These are phyloP conservation scores for Hemicrepidius hirtus DNA, from an alignment of 2,888 invertebrate genomes.

Conservation along the genomic window DNA sequence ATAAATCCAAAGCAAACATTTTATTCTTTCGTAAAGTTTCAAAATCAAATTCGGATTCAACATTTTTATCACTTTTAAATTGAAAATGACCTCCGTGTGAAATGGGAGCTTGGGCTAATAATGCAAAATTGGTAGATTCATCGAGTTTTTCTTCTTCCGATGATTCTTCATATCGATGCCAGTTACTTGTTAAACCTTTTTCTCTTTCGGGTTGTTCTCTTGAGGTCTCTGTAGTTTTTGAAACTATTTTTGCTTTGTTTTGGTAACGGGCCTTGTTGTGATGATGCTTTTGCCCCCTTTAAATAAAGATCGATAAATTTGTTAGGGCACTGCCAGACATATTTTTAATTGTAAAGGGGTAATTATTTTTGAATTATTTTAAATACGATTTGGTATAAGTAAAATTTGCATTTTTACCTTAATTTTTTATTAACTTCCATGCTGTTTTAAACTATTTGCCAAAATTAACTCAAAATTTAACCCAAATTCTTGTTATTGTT, in stretches of 20 bases:
- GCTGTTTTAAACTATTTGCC: neutral
- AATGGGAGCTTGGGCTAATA: constrained; percentile 57
- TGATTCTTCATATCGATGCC: constrained; percentile 55
- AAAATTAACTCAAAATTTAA: too few relatives aligned
- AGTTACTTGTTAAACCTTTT: constrained; percentile 49
- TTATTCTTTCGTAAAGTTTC: constrained; percentile 46
- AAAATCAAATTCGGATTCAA: constrained; percentile 41
- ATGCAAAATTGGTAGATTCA: constrained; percentile 54
- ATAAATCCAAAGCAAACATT: constrained; percentile 54
- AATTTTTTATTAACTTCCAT: constrained; percentile 31
- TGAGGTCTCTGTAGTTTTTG: constrained; percentile 2
- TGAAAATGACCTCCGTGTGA: constrained; percentile 59
- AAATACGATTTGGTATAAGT: too few relatives aligned
- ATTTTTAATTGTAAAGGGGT: too few relatives aligned
- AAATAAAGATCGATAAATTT: too few relatives aligned
- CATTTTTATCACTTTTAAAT: constrained; percentile 58
- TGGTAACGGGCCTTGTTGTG: constrained; percentile 38
- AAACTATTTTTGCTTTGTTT: constrained; percentile 25
- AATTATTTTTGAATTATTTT: too few relatives aligned
- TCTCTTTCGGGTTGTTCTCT: neutral
- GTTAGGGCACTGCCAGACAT: too few relatives aligned
- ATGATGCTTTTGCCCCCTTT: constrained; percentile 40
- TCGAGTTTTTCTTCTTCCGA: constrained; percentile 47
- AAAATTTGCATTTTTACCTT: constrained; percentile 11
- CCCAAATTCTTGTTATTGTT: neutral